Percentiles rank a stretch among this genome's conserved stretches.
These are phyloP conservation scores for Drosophila guanche DNA, from an alignment of 1,140 invertebrate genomes.

Conservation along the genomic window DNA sequence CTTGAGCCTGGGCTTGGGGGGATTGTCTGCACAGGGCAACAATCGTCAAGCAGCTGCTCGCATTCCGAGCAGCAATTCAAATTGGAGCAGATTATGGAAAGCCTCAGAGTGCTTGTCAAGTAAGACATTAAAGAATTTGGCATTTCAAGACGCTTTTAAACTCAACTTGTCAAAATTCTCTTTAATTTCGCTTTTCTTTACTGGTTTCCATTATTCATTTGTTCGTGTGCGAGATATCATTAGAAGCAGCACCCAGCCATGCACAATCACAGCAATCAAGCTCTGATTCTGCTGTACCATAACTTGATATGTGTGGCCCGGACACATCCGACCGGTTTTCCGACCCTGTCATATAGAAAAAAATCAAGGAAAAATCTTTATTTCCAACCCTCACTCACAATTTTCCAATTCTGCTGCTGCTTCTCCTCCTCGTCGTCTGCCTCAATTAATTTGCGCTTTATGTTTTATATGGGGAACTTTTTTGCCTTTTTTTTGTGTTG, in stretches of 20 bases:
- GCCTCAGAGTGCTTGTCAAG: conserved; percentile 37
- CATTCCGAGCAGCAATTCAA: conserved; percentile 64
- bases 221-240: conserved; percentile 22
- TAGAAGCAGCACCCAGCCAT: not conserved
- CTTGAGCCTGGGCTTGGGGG: conserved; percentile 6
- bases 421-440: conserved; percentile 38
- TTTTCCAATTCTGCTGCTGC: conserved; percentile 35
- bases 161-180: not conserved
- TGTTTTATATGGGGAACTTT: conserved; percentile 69
- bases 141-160: not conserved
- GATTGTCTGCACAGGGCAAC: conserved; percentile 20
- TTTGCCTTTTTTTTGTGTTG: conserved; percentile 32
- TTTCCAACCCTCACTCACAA: conserved; percentile 19
- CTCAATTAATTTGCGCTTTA: conserved; percentile 80
- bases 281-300: conserved; percentile 18
- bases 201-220: conserved; percentile 3
- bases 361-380: conserved; percentile 15
- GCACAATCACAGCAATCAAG: conserved; percentile 48
- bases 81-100: conserved; percentile 32
- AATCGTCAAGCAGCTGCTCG: conserved; percentile 47
- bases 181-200: not conserved
- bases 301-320: conserved; percentile 37
- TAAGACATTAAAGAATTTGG: not conserved
- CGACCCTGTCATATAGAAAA: conserved; percentile 38
- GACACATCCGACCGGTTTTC: conserved; percentile 40